These are phyloP conservation scores for Entomyzon cyanotis DNA, from an alignment of 2,113 vertebrate species.

Conservation along the genomic window DNA sequence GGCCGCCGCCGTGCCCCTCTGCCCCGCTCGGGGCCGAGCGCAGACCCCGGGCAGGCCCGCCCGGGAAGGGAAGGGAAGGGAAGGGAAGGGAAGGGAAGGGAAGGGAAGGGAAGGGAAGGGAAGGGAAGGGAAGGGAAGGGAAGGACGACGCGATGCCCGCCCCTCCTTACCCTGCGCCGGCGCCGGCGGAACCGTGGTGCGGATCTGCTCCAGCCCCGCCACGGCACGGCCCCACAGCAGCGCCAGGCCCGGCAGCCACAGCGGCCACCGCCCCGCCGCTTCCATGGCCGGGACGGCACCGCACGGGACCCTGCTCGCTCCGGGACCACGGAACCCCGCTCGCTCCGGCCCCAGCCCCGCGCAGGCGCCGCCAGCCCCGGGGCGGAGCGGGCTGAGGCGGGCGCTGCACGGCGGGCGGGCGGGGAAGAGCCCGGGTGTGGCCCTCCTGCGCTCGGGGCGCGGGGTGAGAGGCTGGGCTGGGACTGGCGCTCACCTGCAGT, in stretches of 20 bases:
- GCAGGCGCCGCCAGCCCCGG: neutral
- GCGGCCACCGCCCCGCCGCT: too few relatives aligned
- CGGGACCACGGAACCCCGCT: too few relatives aligned
- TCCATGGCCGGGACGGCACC: too few relatives aligned
- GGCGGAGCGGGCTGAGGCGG: neutral
- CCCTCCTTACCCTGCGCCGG: neutral
- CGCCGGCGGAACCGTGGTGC: neutral
- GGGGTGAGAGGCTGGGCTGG: accelerated
- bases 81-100: too few relatives aligned
- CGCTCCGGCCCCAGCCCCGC: neutral
- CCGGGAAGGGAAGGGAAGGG: neutral
- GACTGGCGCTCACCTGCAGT: accelerated
- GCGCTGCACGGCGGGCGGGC: too few relatives aligned
- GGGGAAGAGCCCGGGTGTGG: accelerated
- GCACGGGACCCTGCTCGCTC: too few relatives aligned
- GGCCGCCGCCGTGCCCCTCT: neutral
- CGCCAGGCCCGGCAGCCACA: neutral
- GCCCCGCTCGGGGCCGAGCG: neutral
- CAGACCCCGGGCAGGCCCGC: neutral
- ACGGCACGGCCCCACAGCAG: neutral
- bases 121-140: too few relatives aligned
- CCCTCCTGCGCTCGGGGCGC: accelerated
- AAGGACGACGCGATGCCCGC: neutral
- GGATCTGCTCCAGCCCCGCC: neutral
- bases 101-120: too few relatives aligned